phyloP scores from a whole-genome alignment of 2,888 invertebrate species.

The Ptilodon capucinus region DNA sequence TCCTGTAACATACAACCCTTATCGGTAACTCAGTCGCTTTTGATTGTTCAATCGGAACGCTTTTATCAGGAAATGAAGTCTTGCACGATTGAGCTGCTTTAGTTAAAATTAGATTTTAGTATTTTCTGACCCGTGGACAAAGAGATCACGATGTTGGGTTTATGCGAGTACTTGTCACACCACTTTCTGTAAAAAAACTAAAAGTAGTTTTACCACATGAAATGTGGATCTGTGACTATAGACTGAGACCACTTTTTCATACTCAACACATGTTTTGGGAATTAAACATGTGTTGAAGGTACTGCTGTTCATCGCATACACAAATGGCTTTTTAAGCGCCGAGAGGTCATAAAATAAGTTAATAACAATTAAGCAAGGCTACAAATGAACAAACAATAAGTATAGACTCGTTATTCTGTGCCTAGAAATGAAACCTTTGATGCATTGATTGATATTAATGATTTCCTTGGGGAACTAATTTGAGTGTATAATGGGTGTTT shows the following conservation, averaged over 20 bases:
- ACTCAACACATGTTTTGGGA: no score
- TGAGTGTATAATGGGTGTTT: slow-evolving; percentile 78
- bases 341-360: no score
- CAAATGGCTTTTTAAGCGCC: no score
- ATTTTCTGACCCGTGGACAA: no score
- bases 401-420: slow-evolving; percentile 25
- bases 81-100: slow-evolving; percentile 19
- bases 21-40: slow-evolving; percentile 9
- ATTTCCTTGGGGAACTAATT: slow-evolving; percentile 73
- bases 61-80: slow-evolving; percentile 38
- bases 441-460: slow-evolving; percentile 78
- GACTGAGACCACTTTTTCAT: no score
- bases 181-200: no score
- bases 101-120: slow-evolving; percentile 23
- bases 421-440: slow-evolving; percentile 51
- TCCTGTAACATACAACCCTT: neutral
- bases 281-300: no score
- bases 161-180: no score
- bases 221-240: no score
- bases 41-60: slow-evolving; percentile 30
- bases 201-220: no score
- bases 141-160: no score
- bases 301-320: no score
- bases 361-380: neutral
- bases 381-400: slow-evolving; percentile 4